Base-by-base conservation (phyloP, 2,113 vertebrate species). In the Rana temporaria region DNA sequence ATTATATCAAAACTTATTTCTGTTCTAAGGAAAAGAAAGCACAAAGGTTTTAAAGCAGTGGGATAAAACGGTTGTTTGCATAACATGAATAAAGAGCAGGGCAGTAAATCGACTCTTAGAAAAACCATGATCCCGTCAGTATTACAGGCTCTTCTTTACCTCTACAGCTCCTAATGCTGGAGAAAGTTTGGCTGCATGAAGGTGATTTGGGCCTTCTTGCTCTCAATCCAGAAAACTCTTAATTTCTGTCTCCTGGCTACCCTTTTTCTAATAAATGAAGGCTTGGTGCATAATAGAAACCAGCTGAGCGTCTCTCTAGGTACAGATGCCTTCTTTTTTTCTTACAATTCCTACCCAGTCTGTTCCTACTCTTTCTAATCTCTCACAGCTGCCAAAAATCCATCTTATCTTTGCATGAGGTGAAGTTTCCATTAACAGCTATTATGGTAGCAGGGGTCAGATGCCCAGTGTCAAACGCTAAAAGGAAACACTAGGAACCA, bases 361-460 rank as follows among this genome's bases (percentile, higher is more conserved):
- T 93, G 93, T 90, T 95, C 91, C 91, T 94, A 92, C 89, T 92
- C 87, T 90, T 90, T 87, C 86, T 96, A 96, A 96, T 96, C 93
- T 95, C 88, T 90, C 90, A 89, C 95, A 96, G 95, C 93, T 98
- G 95, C 90, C 92, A 90, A 91, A 91, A 91, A 89, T 89, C 87
- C 89, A 93, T 94, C 91, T 96, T 97, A 96, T 96, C 94, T 86
- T 93, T 91, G 92, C 93, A 95, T 93, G 95, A 95, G 93, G 94
- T 94, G 93, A 95, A 96, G 92, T 97, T 97, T 97, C 95, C 95
- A 97, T 93, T 94, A 89, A 92, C 90, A 92, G 89, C 86, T 90
- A 90, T 92, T 90, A 90, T 91, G 89, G 87, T 90, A 93, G 89
- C 90, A 90, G 86, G 82, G 90, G 91, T 93, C 92, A 91, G 91